Percentiles rank a stretch among this genome's conserved stretches.
Conservation (phyloP, 2,797 vertebrate genomes). For the Myotis pilosus region DNA sequence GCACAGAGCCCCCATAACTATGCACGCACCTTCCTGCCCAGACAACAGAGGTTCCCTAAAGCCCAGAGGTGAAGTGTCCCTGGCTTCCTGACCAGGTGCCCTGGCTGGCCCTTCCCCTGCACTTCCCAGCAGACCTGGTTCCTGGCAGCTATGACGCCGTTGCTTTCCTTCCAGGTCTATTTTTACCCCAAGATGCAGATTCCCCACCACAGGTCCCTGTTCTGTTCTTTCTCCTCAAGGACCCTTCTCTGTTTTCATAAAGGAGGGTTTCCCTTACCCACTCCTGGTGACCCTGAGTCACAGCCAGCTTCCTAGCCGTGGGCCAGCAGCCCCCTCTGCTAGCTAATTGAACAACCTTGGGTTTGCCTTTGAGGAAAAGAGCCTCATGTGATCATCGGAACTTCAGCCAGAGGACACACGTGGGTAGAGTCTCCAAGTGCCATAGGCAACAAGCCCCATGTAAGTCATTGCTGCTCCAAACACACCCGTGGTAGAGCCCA, state of each 20-base stretch:
- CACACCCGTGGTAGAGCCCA: background rate
- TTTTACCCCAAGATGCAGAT: background rate
- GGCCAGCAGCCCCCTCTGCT: background rate
- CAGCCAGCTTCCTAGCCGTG: background rate
- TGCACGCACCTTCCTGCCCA: fast-evolving
- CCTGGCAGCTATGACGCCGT: background rate
- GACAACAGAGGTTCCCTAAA: background rate
- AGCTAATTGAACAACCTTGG: background rate
- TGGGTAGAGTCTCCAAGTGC: background rate
- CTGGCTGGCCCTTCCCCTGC: background rate
- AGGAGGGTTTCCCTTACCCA: background rate
- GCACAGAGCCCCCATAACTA: fast-evolving
- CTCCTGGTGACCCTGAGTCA: background rate
- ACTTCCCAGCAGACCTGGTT: slow-evolving; percentile 24
- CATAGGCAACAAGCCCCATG: background rate
- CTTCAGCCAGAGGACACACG: background rate
- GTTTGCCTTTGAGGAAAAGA: background rate
- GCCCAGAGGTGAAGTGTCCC: background rate
- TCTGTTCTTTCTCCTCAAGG: background rate
- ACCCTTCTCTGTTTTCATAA: background rate
- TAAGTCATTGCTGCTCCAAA: background rate
- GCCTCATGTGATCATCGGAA: background rate
- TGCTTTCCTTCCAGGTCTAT: background rate
- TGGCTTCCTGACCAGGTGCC: background rate
- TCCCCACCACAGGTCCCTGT: background rate